Conservation (phyloP, 2,797 vertebrate genomes). For the Stomatorhinus walkeri region DNA sequence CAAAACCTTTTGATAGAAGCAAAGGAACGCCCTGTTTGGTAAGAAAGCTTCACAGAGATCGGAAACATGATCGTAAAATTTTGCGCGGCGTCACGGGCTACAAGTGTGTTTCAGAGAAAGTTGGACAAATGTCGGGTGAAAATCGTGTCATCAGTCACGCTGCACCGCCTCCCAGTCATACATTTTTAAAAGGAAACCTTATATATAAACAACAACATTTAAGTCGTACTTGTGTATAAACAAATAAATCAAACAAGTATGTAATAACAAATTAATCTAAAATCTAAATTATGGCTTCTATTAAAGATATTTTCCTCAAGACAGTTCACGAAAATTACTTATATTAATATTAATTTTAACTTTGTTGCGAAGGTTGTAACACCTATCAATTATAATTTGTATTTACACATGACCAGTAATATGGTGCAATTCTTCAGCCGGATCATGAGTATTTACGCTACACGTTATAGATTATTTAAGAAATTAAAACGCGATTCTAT, state of each 20-base stretch:
- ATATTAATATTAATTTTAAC: not conserved
- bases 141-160: not conserved
- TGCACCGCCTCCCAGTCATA: not conserved
- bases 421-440: not conserved
- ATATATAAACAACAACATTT: slow-evolving; percentile 6
- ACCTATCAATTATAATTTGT: not conserved
- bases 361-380: not conserved
- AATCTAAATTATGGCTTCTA: not conserved
- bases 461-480: not conserved
- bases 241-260: not conserved
- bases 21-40: slow-evolving; percentile 79
- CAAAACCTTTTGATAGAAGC: slow-evolving; percentile 82
- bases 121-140: slow-evolving; percentile 15
- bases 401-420: not conserved
- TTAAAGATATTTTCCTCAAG: not conserved
- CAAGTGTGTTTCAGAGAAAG: slow-evolving; percentile 17
- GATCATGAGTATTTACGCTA: not conserved
- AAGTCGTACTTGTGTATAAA: not conserved
- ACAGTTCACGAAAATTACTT: not conserved
- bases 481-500: not conserved
- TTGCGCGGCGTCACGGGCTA: slow-evolving; percentile 42
- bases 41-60: slow-evolving; percentile 78
- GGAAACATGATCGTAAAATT: slow-evolving; percentile 71
- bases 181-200: slow-evolving; percentile 13
- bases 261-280: not conserved